Evolutionary conservation across 2,888 invertebrate genomes (phyloP).

Genomic region (Synergus japonicus): DNA sequence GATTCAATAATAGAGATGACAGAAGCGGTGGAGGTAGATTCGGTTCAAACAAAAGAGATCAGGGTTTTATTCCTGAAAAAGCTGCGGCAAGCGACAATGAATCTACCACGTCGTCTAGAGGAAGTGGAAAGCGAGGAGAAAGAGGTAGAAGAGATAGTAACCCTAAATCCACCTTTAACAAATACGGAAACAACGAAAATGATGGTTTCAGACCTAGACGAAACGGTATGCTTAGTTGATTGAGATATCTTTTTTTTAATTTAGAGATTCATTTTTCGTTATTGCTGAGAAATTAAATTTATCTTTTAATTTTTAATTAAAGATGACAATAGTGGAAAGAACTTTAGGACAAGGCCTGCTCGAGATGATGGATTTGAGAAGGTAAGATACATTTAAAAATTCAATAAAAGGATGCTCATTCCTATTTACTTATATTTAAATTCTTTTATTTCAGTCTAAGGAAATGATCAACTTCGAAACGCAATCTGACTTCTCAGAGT

Average conservation of each 20-base stretch:
- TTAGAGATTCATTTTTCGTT: neutral
- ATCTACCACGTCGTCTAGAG: slow-evolving; percentile 64
- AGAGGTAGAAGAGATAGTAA: slow-evolving; percentile 29
- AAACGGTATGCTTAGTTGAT: slow-evolving; percentile 23
- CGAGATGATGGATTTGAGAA: slow-evolving; percentile 34
- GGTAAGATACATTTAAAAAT: slow-evolving; percentile 44
- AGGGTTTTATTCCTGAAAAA: slow-evolving; percentile 61
- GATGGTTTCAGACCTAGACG: slow-evolving; percentile 14
- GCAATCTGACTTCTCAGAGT: neutral
- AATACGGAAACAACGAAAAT: slow-evolving; percentile 45
- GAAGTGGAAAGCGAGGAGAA: slow-evolving; percentile 59
- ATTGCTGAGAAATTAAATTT: neutral
- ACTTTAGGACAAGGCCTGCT: neutral
- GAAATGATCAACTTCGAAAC: slow-evolving; percentile 7
- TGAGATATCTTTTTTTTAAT: neutral
- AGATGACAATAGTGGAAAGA: slow-evolving; percentile 30
- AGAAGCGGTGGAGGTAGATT: slow-evolving; percentile 49
- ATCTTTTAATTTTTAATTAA: neutral
- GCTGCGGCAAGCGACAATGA: slow-evolving; percentile 65
- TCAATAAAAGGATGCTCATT: no score
- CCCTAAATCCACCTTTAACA: slow-evolving; percentile 43
- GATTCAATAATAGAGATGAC: slow-evolving; percentile 44
- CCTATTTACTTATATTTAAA: neutral
- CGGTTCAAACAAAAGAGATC: slow-evolving; percentile 48
- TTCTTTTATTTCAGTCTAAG: neutral